phyloP scores from a whole-genome alignment of 1,140 invertebrate species.

The Lepidurus arcticus region DNA sequence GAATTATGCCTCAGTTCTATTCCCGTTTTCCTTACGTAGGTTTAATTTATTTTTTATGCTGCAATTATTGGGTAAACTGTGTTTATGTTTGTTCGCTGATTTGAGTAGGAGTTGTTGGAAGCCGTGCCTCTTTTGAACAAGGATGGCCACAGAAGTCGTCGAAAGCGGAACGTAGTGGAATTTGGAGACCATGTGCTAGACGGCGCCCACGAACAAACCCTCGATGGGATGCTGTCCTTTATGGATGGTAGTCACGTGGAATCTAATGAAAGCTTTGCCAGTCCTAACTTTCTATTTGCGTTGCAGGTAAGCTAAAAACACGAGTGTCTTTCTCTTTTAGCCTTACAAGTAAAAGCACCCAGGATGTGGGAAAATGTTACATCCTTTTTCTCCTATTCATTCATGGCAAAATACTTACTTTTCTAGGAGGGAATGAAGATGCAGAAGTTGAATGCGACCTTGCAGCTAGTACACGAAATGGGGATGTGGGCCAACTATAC shows the following conservation, averaged over 20 bases:
- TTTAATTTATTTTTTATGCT: neutral
- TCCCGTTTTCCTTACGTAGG: constrained; percentile 13
- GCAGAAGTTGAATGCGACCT: constrained; percentile 24
- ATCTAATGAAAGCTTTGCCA: neutral
- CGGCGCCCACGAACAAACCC: constrained; percentile 27
- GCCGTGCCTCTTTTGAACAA: neutral
- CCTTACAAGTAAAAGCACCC: neutral
- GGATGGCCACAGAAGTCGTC: neutral
- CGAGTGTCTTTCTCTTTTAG: neutral
- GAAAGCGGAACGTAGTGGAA: constrained; percentile 26
- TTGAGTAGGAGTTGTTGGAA: neutral
- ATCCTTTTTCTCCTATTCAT: neutral
- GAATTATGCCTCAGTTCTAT: constrained; percentile 35
- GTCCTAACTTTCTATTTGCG: constrained; percentile 26
- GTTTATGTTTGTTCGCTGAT: neutral
- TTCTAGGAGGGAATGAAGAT: constrained; percentile 22
- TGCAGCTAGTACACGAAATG: constrained; percentile 10
- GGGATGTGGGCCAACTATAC: constrained; percentile 1
- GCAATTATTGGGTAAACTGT: neutral
- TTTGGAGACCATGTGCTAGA: constrained; percentile 23
- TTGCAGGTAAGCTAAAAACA: constrained; percentile 25
- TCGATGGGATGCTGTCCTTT: constrained; percentile 13
- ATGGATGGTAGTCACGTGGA: neutral
- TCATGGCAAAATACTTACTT: neutral
- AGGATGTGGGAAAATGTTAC: neutral